Conservation (phyloP, 2,113 vertebrate species). For the Oncorhynchus tshawytscha region DNA sequence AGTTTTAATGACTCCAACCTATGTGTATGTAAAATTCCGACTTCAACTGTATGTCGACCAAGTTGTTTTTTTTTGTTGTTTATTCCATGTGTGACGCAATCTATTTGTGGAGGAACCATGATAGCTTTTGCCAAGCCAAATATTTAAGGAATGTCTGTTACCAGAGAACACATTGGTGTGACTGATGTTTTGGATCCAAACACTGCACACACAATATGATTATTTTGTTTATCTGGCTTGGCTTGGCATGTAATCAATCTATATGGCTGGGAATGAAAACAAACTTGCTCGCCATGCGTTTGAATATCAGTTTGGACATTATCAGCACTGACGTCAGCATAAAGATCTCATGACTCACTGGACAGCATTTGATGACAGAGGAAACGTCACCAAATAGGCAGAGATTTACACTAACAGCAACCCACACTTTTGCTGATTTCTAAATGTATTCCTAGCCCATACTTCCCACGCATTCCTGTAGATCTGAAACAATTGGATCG, state of each 20-base stretch:
- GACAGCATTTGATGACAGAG: neutral
- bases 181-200: conserved; percentile 13
- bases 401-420: neutral
- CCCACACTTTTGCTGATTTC: no score
- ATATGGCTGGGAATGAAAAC: neutral
- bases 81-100: conserved; percentile 6
- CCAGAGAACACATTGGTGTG: conserved; percentile 2
- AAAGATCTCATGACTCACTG: neutral
- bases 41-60: neutral
- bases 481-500: no score
- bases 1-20: no score
- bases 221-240: conserved; percentile 7
- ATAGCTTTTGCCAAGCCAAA: conserved; percentile 32
- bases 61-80: neutral
- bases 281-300: neutral
- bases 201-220: neutral
- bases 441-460: no score
- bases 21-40: no score
- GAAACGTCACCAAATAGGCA: neutral
- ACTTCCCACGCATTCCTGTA: neutral
- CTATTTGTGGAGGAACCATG: conserved; percentile 19
- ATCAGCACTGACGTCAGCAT: neutral
- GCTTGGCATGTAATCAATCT: conserved; percentile 7
- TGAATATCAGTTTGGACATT: conserved; percentile 12
- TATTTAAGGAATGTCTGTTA: conserved; percentile 27